phyloP scores from a whole-genome alignment of 2,113 vertebrate genomes.

The Upupa epops region DNA sequence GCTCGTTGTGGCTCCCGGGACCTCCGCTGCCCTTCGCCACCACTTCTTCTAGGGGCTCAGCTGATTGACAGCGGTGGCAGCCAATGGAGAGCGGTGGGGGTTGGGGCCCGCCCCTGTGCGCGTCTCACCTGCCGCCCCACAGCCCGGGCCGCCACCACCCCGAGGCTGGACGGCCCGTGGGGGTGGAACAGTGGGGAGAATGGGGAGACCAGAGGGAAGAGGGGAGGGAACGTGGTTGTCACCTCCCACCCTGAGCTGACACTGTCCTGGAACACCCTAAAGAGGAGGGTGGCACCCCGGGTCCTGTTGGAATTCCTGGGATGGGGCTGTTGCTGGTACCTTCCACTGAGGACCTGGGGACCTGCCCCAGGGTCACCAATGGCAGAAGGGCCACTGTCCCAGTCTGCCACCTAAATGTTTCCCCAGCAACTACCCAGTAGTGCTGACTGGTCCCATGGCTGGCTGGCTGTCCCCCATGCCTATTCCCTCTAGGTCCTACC shows the following conservation, averaged over 20 bases:
- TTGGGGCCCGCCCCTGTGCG: not conserved
- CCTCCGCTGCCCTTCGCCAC: not conserved
- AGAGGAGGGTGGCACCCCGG: not conserved
- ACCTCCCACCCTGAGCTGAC: too few species aligned
- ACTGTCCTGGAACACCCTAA: too few species aligned
- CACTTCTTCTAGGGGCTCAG: not conserved
- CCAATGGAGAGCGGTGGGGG: not conserved
- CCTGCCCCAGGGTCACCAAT: not conserved
- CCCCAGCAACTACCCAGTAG: too few species aligned
- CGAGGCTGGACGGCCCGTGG: not conserved
- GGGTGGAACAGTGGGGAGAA: not conserved
- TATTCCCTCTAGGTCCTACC: not conserved
- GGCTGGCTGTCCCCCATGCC: not conserved
- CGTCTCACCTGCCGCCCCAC: not conserved
- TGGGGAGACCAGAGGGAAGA: rapidly evolving
- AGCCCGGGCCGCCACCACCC: too few species aligned
- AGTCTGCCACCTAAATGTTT: too few species aligned
- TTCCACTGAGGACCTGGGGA: not conserved
- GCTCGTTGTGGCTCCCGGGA: not conserved
- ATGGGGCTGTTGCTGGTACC: not conserved
- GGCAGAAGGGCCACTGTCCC: not conserved
- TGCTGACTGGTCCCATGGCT: too few species aligned
- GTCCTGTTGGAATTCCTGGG: not conserved
- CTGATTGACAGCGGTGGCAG: not conserved
- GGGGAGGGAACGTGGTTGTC: not conserved